Evolutionary conservation across 92 coral and sea anemone species (phyloP).

Genomic region (Diadumene lineata): DNA sequence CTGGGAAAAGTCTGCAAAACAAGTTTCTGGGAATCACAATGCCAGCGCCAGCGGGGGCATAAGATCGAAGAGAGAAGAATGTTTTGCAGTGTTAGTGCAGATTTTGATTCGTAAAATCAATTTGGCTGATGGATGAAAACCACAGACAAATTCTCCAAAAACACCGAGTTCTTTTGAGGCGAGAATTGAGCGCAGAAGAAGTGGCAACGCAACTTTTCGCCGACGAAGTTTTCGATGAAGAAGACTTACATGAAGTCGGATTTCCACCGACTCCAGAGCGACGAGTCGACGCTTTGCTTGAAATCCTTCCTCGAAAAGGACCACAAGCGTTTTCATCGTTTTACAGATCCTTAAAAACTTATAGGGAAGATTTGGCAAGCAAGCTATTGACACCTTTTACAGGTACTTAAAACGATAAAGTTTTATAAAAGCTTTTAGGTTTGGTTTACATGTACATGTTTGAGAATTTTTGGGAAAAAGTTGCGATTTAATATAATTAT

Average conservation of each 20-base stretch:
- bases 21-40: constrained; percentile 2
- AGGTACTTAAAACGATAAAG: too few relatives aligned
- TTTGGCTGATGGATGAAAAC: constrained; percentile 30
- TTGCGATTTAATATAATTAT: too few relatives aligned
- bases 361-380: constrained; percentile 15
- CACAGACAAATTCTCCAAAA: constrained; percentile 23
- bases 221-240: constrained; percentile 25
- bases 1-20: too few relatives aligned
- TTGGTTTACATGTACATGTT: too few relatives aligned
- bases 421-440: too few relatives aligned
- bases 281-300: constrained; percentile 32
- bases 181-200: constrained; percentile 18
- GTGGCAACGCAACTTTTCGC: constrained; percentile 20
- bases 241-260: constrained; percentile 20
- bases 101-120: constrained; percentile 6
- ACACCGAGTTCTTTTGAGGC: constrained; percentile 7
- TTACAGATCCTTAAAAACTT: constrained; percentile 19
- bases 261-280: constrained; percentile 14
- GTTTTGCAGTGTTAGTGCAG: background rate
- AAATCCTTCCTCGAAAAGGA: constrained; percentile 28
- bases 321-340: constrained; percentile 42
- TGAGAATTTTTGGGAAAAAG: too few relatives aligned
- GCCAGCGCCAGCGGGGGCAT: background rate
- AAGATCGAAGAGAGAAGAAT: background rate
- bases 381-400: background rate